These are phyloP conservation scores for Eupeodes latifasciatus DNA, from an alignment of 2,888 invertebrate species.

Conservation along the genomic window DNA sequence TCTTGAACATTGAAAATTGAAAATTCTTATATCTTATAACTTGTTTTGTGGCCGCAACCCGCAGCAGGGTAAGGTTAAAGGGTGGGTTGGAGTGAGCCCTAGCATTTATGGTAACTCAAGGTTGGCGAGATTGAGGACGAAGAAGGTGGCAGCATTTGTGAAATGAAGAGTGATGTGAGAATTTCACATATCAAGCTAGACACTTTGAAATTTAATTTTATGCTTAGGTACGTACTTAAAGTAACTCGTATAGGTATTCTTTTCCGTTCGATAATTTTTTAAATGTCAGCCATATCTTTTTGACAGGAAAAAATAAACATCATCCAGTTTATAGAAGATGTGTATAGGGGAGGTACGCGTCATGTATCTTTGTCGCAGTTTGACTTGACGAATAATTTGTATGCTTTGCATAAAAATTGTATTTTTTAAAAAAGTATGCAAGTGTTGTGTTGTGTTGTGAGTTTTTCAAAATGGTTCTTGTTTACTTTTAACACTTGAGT, in stretches of 20 bases:
- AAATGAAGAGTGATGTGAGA: neutral
- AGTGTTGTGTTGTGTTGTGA: neutral
- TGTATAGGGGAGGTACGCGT: neutral
- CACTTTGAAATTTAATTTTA: constrained; percentile 31
- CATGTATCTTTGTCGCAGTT: neutral
- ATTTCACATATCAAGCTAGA: constrained; percentile 1
- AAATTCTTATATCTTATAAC: constrained; percentile 5
- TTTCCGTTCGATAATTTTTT: constrained; percentile 19
- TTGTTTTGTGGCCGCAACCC: neutral
- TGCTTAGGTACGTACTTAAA: neutral
- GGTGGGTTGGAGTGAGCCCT: neutral
- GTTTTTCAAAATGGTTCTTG: neutral
- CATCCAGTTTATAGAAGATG: too few relatives aligned
- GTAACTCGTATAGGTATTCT: neutral
- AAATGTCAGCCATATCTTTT: constrained; percentile 4
- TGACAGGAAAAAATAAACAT: constrained; percentile 7
- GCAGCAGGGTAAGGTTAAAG: neutral
- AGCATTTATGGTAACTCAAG: too few relatives aligned
- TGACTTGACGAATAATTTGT: constrained; percentile 7
- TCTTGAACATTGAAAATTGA: neutral
- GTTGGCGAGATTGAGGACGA: too few relatives aligned
- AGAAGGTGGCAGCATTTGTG: neutral
- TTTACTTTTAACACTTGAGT: constrained; percentile 6
- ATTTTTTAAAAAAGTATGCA: constrained; percentile 1
- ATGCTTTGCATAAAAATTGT: constrained; percentile 6